A percentile compares a stretch with the other conserved stretches of the same genome.
Conservation (phyloP, 2,888 invertebrate genomes). For the Ochropleura plecta region DNA sequence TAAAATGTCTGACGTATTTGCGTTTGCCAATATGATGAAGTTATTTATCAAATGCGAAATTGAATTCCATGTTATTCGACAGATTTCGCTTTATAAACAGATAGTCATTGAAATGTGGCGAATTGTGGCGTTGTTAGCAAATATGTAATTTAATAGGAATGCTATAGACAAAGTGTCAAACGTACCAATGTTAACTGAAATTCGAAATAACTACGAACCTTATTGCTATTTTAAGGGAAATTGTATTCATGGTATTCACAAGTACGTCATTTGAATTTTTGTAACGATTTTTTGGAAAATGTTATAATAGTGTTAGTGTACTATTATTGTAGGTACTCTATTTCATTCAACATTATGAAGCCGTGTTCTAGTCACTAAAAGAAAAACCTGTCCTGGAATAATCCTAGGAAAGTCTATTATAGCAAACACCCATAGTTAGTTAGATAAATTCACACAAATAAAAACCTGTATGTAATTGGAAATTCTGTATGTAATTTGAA, state of each 20-base stretch:
- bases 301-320: not conserved
- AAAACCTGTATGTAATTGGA: too few species aligned
- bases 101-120: conserved; percentile 29
- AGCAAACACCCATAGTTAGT: not conserved
- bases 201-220: not conserved
- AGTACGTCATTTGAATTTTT: not conserved
- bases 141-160: conserved; percentile 30
- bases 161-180: conserved; percentile 1
- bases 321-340: not conserved
- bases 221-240: not conserved
- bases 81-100: conserved; percentile 31
- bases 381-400: not conserved
- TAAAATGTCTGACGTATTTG: conserved; percentile 50
- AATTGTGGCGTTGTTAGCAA: conserved; percentile 3
- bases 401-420: not conserved
- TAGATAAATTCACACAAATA: too few species aligned
- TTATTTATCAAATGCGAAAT: conserved; percentile 54
- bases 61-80: conserved; percentile 44
- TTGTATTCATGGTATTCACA: not conserved
- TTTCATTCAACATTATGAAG: not conserved
- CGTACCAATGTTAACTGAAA: not conserved
- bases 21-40: conserved; percentile 45
- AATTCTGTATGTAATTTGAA: too few species aligned
- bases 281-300: not conserved
- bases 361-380: not conserved